A percentile compares a stretch with the other conserved stretches of the same genome.
phyloP scores from a whole-genome alignment of 2,797 vertebrate species.

The Neosilurus mollespiculum region DNA sequence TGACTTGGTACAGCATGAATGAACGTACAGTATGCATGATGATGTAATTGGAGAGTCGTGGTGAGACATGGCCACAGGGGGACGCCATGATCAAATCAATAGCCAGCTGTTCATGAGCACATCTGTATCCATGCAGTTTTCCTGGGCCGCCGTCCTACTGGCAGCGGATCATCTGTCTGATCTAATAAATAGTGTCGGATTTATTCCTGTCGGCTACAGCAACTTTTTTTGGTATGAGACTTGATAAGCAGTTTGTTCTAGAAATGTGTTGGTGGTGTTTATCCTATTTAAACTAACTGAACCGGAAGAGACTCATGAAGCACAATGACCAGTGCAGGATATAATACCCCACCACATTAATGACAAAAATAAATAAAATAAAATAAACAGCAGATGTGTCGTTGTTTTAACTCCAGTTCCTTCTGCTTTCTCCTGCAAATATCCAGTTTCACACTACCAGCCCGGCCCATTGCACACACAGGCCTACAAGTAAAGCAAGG shows the following conservation, averaged over 20 bases:
- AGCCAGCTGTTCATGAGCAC: slow-evolving; percentile 63
- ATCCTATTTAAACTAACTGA: not conserved
- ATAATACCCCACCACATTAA: not conserved
- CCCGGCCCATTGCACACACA: slow-evolving; percentile 65
- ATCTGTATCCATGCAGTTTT: slow-evolving; percentile 72
- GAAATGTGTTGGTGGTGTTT: not conserved
- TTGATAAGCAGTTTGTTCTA: not conserved
- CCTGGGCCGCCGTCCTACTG: slow-evolving; percentile 64
- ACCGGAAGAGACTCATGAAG: not conserved
- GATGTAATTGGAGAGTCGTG: not conserved
- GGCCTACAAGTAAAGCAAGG: slow-evolving; percentile 8
- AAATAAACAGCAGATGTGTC: slow-evolving; percentile 14
- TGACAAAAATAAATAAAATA: not conserved
- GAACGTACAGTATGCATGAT: not conserved
- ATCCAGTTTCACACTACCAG: slow-evolving; percentile 38
- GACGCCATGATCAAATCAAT: slow-evolving; percentile 64
- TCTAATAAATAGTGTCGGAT: slow-evolving; percentile 2
- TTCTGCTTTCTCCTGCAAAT: slow-evolving; percentile 9
- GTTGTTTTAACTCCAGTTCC: slow-evolving; percentile 9
- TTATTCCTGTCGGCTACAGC: not conserved
- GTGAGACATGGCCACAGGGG: slow-evolving; percentile 56
- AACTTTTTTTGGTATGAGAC: slow-evolving; percentile 5
- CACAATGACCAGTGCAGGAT: not conserved
- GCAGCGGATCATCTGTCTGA: slow-evolving; percentile 53
- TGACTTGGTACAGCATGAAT: not conserved